Percentiles rank a stretch among this genome's conserved stretches.
These are phyloP conservation scores for Archips xylosteana DNA, from an alignment of 2,888 invertebrate species.

Conservation along the genomic window DNA sequence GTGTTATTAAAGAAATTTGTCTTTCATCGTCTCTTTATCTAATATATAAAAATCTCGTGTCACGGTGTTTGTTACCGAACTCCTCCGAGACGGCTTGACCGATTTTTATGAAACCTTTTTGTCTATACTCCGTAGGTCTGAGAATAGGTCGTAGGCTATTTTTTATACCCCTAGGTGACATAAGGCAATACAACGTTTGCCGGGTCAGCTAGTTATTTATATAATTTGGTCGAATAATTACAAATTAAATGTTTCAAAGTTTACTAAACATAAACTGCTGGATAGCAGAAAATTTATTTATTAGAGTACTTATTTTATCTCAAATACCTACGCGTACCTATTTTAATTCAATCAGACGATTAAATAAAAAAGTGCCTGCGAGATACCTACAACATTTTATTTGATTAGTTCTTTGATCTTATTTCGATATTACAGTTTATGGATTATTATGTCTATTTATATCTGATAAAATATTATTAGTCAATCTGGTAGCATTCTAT, in stretches of 20 bases:
- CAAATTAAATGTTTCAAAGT: background rate
- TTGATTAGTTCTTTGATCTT: constrained; percentile 1
- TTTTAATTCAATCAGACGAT: background rate
- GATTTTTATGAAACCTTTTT: too few relatives aligned
- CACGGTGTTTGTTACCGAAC: too few relatives aligned
- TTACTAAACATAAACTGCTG: background rate
- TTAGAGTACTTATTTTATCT: background rate
- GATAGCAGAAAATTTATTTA: too few relatives aligned
- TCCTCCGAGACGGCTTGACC: too few relatives aligned
- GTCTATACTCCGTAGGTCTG: too few relatives aligned
- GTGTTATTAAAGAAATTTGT: background rate
- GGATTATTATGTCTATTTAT: background rate
- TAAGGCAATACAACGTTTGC: too few relatives aligned
- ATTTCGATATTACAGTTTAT: background rate
- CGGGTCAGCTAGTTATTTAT: too few relatives aligned
- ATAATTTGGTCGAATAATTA: background rate
- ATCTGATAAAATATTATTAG: background rate
- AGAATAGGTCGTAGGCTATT: too few relatives aligned
- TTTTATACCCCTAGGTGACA: too few relatives aligned
- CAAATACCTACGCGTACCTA: background rate
- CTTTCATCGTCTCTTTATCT: constrained; percentile 1
- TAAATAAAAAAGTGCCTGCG: background rate
- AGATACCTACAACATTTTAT: background rate
- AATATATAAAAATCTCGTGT: too few relatives aligned
- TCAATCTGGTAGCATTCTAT: background rate